A percentile compares a stretch with the other conserved stretches of the same genome.
phyloP scores from a whole-genome alignment of 92 coral and sea anemone genomes.

The Epizoanthus rinbou region DNA sequence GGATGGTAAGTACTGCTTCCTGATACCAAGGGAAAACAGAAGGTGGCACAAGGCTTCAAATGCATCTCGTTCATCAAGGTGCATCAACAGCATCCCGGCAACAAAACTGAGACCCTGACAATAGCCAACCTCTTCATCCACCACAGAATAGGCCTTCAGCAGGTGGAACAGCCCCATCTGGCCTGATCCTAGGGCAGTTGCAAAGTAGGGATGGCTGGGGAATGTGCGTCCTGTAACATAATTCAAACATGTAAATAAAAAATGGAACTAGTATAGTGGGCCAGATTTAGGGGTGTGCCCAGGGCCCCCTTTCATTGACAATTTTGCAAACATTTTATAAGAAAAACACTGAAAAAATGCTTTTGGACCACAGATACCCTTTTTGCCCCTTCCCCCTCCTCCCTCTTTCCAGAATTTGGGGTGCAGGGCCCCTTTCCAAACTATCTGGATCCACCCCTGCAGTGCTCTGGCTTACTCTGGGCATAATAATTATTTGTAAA shows the following conservation, averaged over 20 bases:
- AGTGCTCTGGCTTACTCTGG: not conserved
- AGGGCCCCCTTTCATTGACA: not conserved
- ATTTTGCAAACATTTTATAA: too few species aligned
- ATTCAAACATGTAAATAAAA: too few species aligned
- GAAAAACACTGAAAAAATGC: too few species aligned
- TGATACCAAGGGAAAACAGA: constrained; percentile 69
- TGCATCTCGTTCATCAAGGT: constrained; percentile 88
- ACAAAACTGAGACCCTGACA: constrained; percentile 99
- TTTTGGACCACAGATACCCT: too few species aligned
- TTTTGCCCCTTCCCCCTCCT: too few species aligned
- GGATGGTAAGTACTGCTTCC: constrained; percentile 93
- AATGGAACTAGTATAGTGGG: too few species aligned
- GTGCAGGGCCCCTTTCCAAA: too few species aligned
- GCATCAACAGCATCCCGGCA: constrained; percentile 96
- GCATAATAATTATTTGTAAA: too few species aligned
- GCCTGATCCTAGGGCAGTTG: constrained; percentile 89
- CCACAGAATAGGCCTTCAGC: constrained; percentile 89
- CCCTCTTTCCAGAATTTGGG: too few species aligned
- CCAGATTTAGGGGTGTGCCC: too few species aligned
- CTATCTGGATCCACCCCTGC: too few species aligned
- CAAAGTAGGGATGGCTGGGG: constrained; percentile 95
- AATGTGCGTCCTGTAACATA: constrained; percentile 84
- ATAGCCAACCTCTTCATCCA: constrained; percentile 97
- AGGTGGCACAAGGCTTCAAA: constrained; percentile 84
- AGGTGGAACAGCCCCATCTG: constrained; percentile 90